Conservation (phyloP, 1,140 invertebrate species). For the Apis laboriosa region DNA sequence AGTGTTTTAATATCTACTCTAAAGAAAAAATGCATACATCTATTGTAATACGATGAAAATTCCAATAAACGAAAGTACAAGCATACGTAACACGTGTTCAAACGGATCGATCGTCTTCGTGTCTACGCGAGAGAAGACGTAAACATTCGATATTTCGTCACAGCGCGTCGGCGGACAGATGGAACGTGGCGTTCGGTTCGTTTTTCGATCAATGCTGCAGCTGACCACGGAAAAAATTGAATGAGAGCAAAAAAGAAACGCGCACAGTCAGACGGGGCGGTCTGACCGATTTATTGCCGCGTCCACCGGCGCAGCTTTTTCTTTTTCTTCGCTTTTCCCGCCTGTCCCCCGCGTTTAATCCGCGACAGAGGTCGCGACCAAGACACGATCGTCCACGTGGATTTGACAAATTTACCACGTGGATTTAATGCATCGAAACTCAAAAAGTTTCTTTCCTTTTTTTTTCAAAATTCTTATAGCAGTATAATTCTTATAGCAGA, state of each 20-base stretch:
- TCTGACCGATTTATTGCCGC: conserved; percentile 67
- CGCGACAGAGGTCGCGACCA: conserved; percentile 60
- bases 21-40: too few relatives aligned
- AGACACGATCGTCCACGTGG: conserved; percentile 55
- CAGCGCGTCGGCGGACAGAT: conserved; percentile 21
- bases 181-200: conserved; percentile 50
- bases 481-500: too few relatives aligned
- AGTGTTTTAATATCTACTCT: too few relatives aligned
- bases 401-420: conserved; percentile 33
- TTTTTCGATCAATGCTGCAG: conserved; percentile 65
- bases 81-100: not conserved
- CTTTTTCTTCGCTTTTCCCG: conserved; percentile 56
- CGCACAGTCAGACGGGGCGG: conserved; percentile 33
- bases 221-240: conserved; percentile 65
- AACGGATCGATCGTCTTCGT: not conserved
- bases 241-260: conserved; percentile 53
- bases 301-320: conserved; percentile 49
- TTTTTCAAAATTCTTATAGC: too few relatives aligned
- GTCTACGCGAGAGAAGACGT: not conserved
- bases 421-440: not conserved
- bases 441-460: too few relatives aligned
- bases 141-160: conserved; percentile 35
- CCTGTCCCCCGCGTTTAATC: conserved; percentile 51
- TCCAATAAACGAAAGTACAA: too few relatives aligned
- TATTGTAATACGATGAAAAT: not conserved